Base-by-base conservation (phyloP, 2,113 vertebrate species). In the Orientallactaga bullata region DNA sequence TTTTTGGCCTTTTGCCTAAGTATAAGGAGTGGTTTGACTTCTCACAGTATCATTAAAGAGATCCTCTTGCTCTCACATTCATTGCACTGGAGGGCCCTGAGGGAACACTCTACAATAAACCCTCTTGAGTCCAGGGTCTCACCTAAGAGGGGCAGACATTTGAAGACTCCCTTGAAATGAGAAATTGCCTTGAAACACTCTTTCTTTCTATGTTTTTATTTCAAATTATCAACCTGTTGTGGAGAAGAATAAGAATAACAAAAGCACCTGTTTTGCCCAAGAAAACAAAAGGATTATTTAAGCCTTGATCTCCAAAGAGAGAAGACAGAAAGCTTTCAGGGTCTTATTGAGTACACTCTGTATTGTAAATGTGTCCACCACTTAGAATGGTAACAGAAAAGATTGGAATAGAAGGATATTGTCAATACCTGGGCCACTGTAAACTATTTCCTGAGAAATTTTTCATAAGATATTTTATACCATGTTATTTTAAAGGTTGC, bases 171-270 rank as follows among this genome's bases (percentile, higher is more conserved):
- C 23, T 88, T 65, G 26, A 80, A 81, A 60, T 83, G 23, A 90
- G 32, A 95, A 95, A 90, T 96, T 73, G 85, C 32, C 20, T 84
- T 65, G 58, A 93, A 93, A 85, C 20, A 82, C 13, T 35, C 18
- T 93, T 89, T 88, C 69, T 66, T 89, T 88, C 69, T 66, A 55
- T 23, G 23, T 94, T 91, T 26, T 81, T 94, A 47, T 84, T 93
- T 92, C 84, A 85, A 68, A 72, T 74, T 63, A 77, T 37, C 80
- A 91, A 55, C 20, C 21, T 95, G 76, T 8, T 13, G 78, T n/a
- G 78, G 30, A 85, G 11, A 88, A 21, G 85, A 63, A 37, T 32
- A 4, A 11, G 8, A 21, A 55, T 61, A 74, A 39, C 7, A 58
- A 65, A 35, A 71, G 11, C 3, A 92, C 39, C 37, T 65, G 16